A percentile compares a stretch with the other conserved stretches of the same genome.
phyloP scores from a whole-genome alignment of 1,140 invertebrate species.

The Dinoponera quadriceps region DNA sequence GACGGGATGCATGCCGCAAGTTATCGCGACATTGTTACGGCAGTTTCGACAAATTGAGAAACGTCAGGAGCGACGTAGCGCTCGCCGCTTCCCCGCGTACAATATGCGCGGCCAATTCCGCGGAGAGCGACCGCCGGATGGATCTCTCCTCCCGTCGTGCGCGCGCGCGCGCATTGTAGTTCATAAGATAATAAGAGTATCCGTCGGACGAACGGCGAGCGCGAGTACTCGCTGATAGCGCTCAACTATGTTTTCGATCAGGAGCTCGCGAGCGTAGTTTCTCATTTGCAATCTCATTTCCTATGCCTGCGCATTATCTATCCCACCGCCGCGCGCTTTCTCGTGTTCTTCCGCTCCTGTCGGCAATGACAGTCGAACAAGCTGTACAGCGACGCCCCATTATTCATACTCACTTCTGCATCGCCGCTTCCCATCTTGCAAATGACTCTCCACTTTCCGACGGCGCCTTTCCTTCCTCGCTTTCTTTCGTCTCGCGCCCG shows the following conservation, averaged over 20 bases:
- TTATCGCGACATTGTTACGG: constrained; percentile 24
- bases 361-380: constrained; percentile 46
- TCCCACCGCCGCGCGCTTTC: constrained; percentile 14
- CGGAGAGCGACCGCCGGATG: constrained; percentile 10
- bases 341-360: constrained; percentile 45
- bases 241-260: constrained; percentile 56
- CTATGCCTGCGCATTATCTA: constrained; percentile 70
- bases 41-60: constrained; percentile 16
- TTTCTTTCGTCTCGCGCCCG: constrained; percentile 21
- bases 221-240: constrained; percentile 40
- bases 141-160: constrained; percentile 47
- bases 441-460: constrained; percentile 54
- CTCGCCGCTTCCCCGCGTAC: constrained; percentile 27
- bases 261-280: constrained; percentile 51
- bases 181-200: constrained; percentile 66
- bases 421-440: constrained; percentile 57
- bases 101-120: constrained; percentile 9
- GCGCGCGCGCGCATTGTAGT: constrained; percentile 13
- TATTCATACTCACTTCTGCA: constrained; percentile 67
- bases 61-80: not conserved
- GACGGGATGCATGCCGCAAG: not conserved
- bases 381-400: constrained; percentile 51
- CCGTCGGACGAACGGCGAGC: constrained; percentile 13
- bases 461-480: constrained; percentile 22
- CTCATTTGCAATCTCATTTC: constrained; percentile 75